phyloP scores from a whole-genome alignment of 2,797 vertebrate species.

The Microctenopoma stevenorrisi region DNA sequence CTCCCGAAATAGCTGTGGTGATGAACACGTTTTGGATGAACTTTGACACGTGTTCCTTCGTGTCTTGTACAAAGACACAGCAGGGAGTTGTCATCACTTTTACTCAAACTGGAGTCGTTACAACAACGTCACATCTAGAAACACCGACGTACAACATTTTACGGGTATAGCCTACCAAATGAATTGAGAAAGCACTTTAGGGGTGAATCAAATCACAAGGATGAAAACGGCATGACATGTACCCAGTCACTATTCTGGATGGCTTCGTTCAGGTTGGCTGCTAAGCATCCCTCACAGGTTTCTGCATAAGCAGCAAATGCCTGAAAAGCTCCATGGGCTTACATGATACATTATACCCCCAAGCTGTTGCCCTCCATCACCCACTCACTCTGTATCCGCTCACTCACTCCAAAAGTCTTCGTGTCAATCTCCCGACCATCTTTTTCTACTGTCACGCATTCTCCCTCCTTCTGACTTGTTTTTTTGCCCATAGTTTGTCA shows the following conservation, averaged over 20 bases:
- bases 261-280: constrained; percentile 37
- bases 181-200: neutral
- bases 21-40: constrained; percentile 42
- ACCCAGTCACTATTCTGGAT: constrained; percentile 8
- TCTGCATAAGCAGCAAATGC: constrained; percentile 75
- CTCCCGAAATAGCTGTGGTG: constrained; percentile 68
- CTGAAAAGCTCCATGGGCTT: constrained; percentile 67
- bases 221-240: constrained; percentile 20
- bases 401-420: constrained; percentile 29
- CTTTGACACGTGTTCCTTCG: constrained; percentile 30
- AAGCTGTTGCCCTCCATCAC: constrained; percentile 29
- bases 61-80: constrained; percentile 35
- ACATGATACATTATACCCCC: constrained; percentile 70
- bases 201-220: constrained; percentile 30
- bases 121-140: constrained; percentile 5
- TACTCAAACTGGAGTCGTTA: neutral
- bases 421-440: constrained; percentile 6
- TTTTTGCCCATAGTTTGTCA: constrained; percentile 20
- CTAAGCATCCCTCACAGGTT: constrained; percentile 65
- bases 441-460: constrained; percentile 8
- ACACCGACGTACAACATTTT: neutral
- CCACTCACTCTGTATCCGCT: constrained; percentile 1
- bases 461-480: constrained; percentile 6
- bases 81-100: constrained; percentile 46
- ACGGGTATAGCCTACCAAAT: constrained; percentile 5